Evolutionary conservation across 2,888 invertebrate genomes (phyloP), one percentile per base, ranked within the genome.

Genomic region (Cabera pusaria): DNA sequence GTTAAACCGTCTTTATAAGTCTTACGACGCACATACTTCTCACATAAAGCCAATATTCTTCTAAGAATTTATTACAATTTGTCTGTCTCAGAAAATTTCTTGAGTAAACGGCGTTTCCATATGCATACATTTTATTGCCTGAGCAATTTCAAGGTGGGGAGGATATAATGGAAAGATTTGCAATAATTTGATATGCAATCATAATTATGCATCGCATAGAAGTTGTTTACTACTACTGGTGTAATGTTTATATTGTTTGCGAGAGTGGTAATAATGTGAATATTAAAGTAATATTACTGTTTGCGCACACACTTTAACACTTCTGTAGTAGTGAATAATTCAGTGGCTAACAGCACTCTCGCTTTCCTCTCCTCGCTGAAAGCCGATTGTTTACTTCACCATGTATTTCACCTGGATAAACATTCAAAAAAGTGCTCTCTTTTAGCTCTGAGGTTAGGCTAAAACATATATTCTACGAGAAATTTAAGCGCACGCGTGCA

Each of bases 201-300:
- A 39, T 31, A 44, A 21, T 40, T 46, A 46, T 37, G 43, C 37
- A 42, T 31, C 26, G 35, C 27, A 27, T 31, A 43, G 21, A 21
- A 23, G 35, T 34, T 71, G 64, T 67, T 72, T 69, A 62, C 63
- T 41, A 51, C 46, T 43, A 59, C 72, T 66, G 67, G 61, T 14
- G 62, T 70, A 58, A 31, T 19, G 41, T 21, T 21, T 14, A 65
- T 58, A 74, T 71, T 76, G 64, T 72, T 69, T 74, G 65, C 61
- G 61, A 59, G 64, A 63, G 59, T 37, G 57, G 68, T 63, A 72
- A 70, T 77, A 75, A 72, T 71, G 72, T 81, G 70, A 84, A 85
- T 84, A 84, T 79, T 82, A 73, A 79, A 79, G 59, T 72, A 70
- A 77, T 79, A 81, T 79, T 71, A 75, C 61, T 74, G 76, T 80